Evolutionary conservation across 2,888 invertebrate genomes (phyloP).

Genomic region (Melanotus villosus): DNA sequence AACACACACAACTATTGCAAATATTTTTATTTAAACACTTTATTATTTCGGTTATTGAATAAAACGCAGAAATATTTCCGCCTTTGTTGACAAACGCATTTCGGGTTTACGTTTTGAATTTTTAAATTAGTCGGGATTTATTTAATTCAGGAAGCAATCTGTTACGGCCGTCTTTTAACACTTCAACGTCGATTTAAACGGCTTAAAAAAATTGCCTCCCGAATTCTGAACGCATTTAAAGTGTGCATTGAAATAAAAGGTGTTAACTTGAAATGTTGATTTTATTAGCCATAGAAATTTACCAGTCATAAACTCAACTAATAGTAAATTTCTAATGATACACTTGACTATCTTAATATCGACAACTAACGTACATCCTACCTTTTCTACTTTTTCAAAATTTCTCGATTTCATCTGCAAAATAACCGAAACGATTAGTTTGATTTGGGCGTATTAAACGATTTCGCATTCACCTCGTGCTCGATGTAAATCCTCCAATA

Average conservation of each 20-base stretch:
- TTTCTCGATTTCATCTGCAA: constrained; percentile 97
- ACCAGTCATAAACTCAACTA: constrained; percentile 44
- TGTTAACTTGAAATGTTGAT: constrained; percentile 40
- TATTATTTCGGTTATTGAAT: constrained; percentile 34
- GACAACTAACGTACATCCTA: constrained; percentile 66
- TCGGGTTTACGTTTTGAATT: not conserved
- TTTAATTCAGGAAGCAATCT: constrained; percentile 61
- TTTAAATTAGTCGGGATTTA: not conserved
- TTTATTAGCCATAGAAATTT: constrained; percentile 47
- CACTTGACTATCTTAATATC: constrained; percentile 21
- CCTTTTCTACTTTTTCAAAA: constrained; percentile 99
- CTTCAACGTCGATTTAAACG: not conserved
- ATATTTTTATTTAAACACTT: constrained; percentile 13
- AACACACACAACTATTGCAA: constrained; percentile 37
- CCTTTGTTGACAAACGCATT: constrained; percentile 59
- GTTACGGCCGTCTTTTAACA: constrained; percentile 19
- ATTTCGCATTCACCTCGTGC: constrained; percentile 86
- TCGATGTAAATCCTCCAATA: constrained; percentile 99
- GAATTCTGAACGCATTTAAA: constrained; percentile 63
- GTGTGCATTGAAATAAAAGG: constrained; percentile 58
- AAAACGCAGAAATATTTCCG: constrained; percentile 52
- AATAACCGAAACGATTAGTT: not conserved
- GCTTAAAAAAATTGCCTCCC: constrained; percentile 66
- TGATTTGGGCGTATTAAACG: not conserved
- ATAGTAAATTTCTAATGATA: constrained; percentile 44